phyloP scores from a whole-genome alignment of 2,797 vertebrate species.

The Semaprochilodus insignis region DNA sequence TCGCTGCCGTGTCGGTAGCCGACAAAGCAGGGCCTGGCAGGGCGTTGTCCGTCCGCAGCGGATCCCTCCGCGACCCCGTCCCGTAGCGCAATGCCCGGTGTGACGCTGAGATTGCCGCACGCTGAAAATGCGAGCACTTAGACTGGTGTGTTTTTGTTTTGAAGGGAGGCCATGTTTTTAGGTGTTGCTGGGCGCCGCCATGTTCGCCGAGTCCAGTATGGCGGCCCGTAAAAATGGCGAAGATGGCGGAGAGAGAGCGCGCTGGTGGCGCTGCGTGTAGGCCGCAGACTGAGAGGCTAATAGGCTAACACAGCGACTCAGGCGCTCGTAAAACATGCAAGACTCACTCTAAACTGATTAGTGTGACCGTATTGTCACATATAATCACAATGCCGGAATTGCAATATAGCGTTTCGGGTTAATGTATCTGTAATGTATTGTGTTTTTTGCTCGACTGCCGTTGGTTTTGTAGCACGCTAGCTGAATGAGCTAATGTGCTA shows the following conservation, averaged over 20 bases:
- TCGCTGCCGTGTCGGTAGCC: conserved; percentile 58
- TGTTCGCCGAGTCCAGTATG: conserved; percentile 98
- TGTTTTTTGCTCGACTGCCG: background rate
- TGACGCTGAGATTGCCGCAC: conserved; percentile 50
- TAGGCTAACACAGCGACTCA: background rate
- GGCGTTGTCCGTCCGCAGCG: conserved; percentile 83
- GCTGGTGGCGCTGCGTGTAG: conserved; percentile 78
- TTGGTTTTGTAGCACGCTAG: conserved; percentile 13
- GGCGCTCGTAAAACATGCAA: background rate
- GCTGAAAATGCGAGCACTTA: conserved; percentile 46
- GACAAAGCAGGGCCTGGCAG: conserved; percentile 78
- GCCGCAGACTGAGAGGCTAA: conserved; percentile 75
- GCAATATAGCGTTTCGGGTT: background rate
- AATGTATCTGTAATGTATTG: background rate
- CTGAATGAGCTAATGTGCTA: conserved; percentile 2
- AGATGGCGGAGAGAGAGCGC: conserved; percentile 85
- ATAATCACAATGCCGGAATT: background rate
- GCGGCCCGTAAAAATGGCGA: conserved; percentile 99
- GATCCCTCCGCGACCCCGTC: conserved; percentile 69
- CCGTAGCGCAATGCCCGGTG: conserved; percentile 40
- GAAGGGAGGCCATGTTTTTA: conserved; percentile 98
- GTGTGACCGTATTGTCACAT: background rate
- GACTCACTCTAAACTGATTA: background rate
- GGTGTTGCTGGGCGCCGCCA: conserved; percentile 99
- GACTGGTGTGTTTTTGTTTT: conserved; percentile 91